Base-by-base conservation (phyloP, 2,888 invertebrate genomes). In the Atethmia centrago region DNA sequence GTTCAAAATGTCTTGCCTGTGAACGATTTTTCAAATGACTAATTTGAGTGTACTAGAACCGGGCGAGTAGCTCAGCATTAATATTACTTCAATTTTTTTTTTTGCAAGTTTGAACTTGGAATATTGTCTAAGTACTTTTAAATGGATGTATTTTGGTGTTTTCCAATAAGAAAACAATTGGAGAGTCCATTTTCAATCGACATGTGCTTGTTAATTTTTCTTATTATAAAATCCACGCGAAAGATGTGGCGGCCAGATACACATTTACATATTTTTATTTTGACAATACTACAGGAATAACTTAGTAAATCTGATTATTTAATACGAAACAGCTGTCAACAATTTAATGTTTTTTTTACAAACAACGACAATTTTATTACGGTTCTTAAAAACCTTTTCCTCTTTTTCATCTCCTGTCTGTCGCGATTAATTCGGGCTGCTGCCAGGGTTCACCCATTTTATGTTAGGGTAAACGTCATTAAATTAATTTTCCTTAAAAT, bases 331-430 rank as follows among this genome's bases (percentile, higher is more conserved):
- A 62, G 31, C 75, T 56, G 75, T 75, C 63, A 51, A 40, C 19
- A 45, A 42, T 63, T 51, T 25, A 45, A 47, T 47, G 36, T 36
- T 28, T 25, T 70, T 74, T 76, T 55, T 69, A 62, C 45, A 62
- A 59, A 79, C 36, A 83, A 64, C 83, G 63, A 49, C 42, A 83
- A 47, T 79, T 83, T 79, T 83, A 79, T 78, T 63, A 71, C 59
- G 79, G 59, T 56, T 68, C 79, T 58, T 58, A 55, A 78, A 82
- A 79, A 63, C 79, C 78, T 79, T 79, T 78, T 79, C n/a, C n/a
- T n/a, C n/a, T 71, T 79, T 79, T 79, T 79, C 71, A 79, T 79
- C 79, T 79, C 79, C 78, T 79, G 78, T 79, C 83, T 55, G 71
- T 61, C 40, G 65, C 65, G 65, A 80, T 79, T 79, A 79, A 82